These are phyloP conservation scores for Sebastolobus altivelis DNA, from an alignment of 2,797 vertebrate genomes.

Conservation along the genomic window DNA sequence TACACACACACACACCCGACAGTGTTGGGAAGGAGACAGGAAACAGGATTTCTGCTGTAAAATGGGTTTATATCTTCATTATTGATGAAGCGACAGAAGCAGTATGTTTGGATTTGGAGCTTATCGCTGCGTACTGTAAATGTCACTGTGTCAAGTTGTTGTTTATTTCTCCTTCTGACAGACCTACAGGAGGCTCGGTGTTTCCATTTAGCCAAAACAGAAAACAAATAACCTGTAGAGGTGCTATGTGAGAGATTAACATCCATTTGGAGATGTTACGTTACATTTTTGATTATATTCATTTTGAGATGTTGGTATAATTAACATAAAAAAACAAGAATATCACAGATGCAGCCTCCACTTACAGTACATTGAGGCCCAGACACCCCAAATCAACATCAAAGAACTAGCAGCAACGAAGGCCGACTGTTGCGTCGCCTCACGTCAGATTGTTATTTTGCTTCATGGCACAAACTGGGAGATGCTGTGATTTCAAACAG, in stretches of 20 bases:
- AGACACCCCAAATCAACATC: neutral
- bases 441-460: neutral
- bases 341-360: neutral
- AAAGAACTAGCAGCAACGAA: too few relatives aligned
- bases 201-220: neutral
- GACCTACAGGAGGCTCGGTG: neutral
- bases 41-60: slow-evolving; percentile 43
- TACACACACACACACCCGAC: slow-evolving; percentile 33
- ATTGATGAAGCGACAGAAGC: slow-evolving; percentile 24
- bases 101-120: slow-evolving; percentile 5
- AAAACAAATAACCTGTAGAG: neutral
- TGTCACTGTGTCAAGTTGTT: slow-evolving; percentile 13
- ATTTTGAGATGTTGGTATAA: slow-evolving; percentile 7
- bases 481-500: neutral
- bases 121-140: neutral
- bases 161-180: neutral
- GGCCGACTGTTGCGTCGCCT: too few relatives aligned
- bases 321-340: neutral
- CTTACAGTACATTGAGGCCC: neutral
- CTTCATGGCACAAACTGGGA: neutral
- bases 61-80: slow-evolving; percentile 41
- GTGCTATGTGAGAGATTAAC: neutral
- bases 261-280: slow-evolving; percentile 5
- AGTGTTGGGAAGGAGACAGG: slow-evolving; percentile 13
- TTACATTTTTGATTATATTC: neutral